Evolutionary conservation across 2,888 invertebrate species (phyloP).

Genomic region (Erpobdella octoculata): DNA sequence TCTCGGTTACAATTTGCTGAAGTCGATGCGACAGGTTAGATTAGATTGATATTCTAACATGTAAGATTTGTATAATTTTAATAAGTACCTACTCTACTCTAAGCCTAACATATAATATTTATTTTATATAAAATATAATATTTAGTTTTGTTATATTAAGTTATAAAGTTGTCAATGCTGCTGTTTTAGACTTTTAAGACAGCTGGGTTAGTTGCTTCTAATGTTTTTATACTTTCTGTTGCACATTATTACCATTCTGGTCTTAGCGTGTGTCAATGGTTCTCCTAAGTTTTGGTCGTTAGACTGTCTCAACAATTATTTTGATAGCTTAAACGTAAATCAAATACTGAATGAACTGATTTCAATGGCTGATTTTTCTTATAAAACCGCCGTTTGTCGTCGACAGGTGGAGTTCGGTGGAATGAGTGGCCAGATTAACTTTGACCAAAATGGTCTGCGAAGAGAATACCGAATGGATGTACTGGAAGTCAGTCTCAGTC

Average conservation of each 20-base stretch:
- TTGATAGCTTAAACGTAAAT: neutral
- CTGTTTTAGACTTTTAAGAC: too few species aligned
- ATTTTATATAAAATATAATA: too few species aligned
- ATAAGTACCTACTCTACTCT: too few species aligned
- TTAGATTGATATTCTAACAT: neutral
- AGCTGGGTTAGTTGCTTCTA: neutral
- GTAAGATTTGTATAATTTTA: too few species aligned
- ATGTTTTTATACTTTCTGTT: neutral
- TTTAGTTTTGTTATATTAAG: too few species aligned
- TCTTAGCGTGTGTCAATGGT: neutral
- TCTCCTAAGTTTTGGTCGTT: neutral
- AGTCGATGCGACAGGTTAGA: slow-evolving; percentile 26
- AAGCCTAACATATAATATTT: too few species aligned
- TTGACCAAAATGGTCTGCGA: slow-evolving; percentile 43
- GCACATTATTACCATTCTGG: neutral
- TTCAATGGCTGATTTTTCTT: neutral
- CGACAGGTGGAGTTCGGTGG: slow-evolving; percentile 44
- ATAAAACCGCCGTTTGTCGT: slow-evolving; percentile 6
- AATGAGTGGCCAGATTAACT: slow-evolving; percentile 45
- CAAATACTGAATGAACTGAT: too few species aligned
- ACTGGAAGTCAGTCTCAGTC: slow-evolving; percentile 41
- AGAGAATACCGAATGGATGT: slow-evolving; percentile 42
- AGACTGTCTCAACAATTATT: neutral
- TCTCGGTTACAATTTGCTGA: slow-evolving; percentile 27
- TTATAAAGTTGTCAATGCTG: too few species aligned